These are phyloP conservation scores for Charaxes varanes DNA, from an alignment of 1,140 invertebrate genomes.

Conservation along the genomic window DNA sequence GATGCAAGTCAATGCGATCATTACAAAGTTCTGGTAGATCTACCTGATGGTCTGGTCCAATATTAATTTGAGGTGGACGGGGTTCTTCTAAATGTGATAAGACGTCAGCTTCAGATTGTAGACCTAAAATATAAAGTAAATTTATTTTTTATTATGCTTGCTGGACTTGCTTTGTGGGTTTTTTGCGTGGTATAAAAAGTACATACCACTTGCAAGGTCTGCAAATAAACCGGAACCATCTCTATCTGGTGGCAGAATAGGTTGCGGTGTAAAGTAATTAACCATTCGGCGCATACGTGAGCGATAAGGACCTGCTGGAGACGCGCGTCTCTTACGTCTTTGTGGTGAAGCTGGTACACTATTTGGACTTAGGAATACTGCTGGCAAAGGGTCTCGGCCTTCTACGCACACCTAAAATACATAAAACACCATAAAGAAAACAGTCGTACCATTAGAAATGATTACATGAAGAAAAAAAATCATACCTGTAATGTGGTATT, in stretches of 20 bases:
- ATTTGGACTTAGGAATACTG: slow-evolving; percentile 85
- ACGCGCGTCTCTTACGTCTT: slow-evolving; percentile 74
- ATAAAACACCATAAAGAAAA: too few species aligned
- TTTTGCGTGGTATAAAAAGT: not conserved
- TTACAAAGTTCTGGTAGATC: slow-evolving; percentile 79
- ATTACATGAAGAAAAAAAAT: not conserved
- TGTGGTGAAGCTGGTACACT: slow-evolving; percentile 79
- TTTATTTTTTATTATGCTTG: not conserved
- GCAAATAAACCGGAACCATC: slow-evolving; percentile 90
- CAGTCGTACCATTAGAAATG: too few species aligned
- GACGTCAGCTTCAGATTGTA: slow-evolving; percentile 35
- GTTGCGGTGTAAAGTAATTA: slow-evolving; percentile 88
- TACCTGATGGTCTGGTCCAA: slow-evolving; percentile 93
- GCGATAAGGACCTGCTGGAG: slow-evolving; percentile 58
- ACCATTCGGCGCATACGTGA: slow-evolving; percentile 62
- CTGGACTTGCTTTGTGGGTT: not conserved
- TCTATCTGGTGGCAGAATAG: slow-evolving; percentile 92
- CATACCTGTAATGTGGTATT: slow-evolving; percentile 48
- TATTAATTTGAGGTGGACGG: slow-evolving; percentile 82
- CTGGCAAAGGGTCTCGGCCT: slow-evolving; percentile 63
- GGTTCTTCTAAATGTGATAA: slow-evolving; percentile 45
- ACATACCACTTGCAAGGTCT: slow-evolving; percentile 58
- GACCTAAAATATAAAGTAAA: slow-evolving; percentile 26
- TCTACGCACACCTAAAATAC: slow-evolving; percentile 60
- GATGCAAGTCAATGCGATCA: slow-evolving; percentile 68